Evolutionary conservation across 2,797 vertebrate genomes (phyloP).

Genomic region (Pelochelys cantorii): DNA sequence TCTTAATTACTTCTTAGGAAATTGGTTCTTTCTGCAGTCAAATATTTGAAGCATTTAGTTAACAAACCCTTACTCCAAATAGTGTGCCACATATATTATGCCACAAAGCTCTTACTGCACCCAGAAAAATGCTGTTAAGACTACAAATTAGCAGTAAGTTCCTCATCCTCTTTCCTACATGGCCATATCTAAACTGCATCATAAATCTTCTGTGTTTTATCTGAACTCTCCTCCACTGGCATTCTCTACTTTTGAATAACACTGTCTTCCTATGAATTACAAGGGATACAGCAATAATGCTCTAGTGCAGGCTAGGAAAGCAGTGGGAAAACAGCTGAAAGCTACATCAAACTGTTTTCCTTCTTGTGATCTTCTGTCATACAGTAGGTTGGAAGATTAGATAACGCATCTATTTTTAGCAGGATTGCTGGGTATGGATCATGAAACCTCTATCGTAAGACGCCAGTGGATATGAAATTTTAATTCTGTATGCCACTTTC

Average conservation of each 20-base stretch:
- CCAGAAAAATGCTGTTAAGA: neutral
- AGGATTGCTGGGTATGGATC: constrained; percentile 44
- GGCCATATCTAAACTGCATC: constrained; percentile 66
- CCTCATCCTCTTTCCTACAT: constrained; percentile 15
- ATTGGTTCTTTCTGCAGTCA: constrained; percentile 26
- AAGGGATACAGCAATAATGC: constrained; percentile 21
- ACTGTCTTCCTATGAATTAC: constrained; percentile 60
- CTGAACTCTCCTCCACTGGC: constrained; percentile 53
- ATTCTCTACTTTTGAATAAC: constrained; percentile 65
- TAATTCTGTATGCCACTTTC: constrained; percentile 45
- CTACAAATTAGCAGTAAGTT: neutral
- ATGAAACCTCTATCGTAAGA: constrained; percentile 58
- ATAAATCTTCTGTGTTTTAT: constrained; percentile 69
- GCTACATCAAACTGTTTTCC: constrained; percentile 61
- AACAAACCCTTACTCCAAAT: neutral
- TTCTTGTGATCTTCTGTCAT: constrained; percentile 61
- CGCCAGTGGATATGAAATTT: constrained; percentile 36
- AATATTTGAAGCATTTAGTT: constrained; percentile 20
- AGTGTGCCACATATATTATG: too few relatives aligned
- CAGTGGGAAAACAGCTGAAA: constrained; percentile 65
- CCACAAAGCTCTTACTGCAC: constrained; percentile 38
- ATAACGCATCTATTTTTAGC: constrained; percentile 67
- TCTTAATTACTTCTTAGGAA: constrained; percentile 44
- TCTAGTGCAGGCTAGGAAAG: constrained; percentile 42
- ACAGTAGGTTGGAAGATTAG: constrained; percentile 61